These are phyloP conservation scores for Hypercompe scribonia DNA, from an alignment of 2,888 invertebrate species.

Conservation along the genomic window DNA sequence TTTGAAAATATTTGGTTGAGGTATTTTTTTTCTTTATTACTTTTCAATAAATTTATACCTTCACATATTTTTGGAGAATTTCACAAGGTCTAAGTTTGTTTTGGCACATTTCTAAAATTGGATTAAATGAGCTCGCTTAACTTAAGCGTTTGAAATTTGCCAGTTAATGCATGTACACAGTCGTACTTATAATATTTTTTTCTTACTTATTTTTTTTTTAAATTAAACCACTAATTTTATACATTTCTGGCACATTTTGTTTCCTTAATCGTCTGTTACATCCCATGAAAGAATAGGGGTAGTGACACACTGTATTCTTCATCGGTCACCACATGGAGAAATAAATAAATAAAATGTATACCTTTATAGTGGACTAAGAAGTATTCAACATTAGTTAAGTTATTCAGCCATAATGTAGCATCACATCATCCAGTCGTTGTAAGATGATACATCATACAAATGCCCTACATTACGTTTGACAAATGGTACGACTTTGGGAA, in stretches of 20 bases:
- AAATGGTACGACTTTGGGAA: slow-evolving; percentile 44
- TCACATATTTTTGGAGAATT: background rate
- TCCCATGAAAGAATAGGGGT: too few species aligned
- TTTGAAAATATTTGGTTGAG: background rate
- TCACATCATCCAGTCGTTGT: slow-evolving; percentile 9
- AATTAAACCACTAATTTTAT: too few species aligned
- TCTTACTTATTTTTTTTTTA: too few species aligned
- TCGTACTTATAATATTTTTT: too few species aligned
- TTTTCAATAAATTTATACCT: background rate
- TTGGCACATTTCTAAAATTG: background rate
- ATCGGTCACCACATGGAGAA: too few species aligned
- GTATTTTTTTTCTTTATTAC: background rate
- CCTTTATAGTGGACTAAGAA: background rate
- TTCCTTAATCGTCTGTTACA: too few species aligned
- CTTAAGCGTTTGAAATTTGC: too few species aligned
- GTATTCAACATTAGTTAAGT: slow-evolving; percentile 4
- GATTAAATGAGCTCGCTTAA: background rate
- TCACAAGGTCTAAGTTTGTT: background rate
- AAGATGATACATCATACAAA: slow-evolving; percentile 31
- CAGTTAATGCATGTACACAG: too few species aligned
- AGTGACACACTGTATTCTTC: too few species aligned
- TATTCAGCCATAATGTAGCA: background rate
- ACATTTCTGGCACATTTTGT: too few species aligned
- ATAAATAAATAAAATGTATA: too few species aligned
- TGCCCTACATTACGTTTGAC: slow-evolving; percentile 49